These are phyloP conservation scores for Tauraco hartlaubi DNA, from an alignment of 2,797 vertebrate genomes.

Conservation along the genomic window DNA sequence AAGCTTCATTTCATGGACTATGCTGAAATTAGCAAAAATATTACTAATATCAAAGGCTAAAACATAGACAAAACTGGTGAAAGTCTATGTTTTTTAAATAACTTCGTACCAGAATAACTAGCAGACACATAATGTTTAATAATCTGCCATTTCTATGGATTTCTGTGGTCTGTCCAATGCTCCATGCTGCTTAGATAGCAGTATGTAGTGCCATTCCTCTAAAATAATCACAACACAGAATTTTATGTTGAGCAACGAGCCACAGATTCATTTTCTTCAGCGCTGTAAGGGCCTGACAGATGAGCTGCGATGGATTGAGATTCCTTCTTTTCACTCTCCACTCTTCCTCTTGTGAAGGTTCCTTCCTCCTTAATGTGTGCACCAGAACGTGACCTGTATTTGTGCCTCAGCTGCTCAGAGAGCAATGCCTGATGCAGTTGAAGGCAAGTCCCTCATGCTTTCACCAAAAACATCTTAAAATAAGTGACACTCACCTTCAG, in stretches of 20 bases:
- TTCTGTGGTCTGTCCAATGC: background rate
- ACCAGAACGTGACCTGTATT: background rate
- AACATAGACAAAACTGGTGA: background rate
- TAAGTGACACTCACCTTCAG: slow-evolving; percentile 87
- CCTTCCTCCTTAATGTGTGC: background rate
- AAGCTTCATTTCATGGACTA: background rate
- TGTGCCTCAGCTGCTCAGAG: background rate
- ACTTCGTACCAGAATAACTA: background rate
- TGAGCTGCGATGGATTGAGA: background rate
- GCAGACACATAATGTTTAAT: background rate
- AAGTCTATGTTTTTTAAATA: background rate
- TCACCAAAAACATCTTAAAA: background rate
- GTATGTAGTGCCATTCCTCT: background rate
- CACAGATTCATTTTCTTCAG: background rate
- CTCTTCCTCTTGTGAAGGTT: background rate
- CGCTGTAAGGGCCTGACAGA: background rate
- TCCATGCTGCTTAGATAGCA: background rate
- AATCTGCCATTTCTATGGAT: background rate
- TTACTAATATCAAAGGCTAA: background rate
- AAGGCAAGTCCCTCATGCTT: background rate
- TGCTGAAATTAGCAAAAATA: background rate
- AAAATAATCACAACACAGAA: background rate
- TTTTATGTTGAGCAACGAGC: background rate
- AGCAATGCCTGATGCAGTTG: background rate
- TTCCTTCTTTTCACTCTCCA: background rate